Evolutionary conservation across 2,113 vertebrate genomes (phyloP), one percentile per base, ranked within the genome.

Genomic region (Pygoscelis adeliae): DNA sequence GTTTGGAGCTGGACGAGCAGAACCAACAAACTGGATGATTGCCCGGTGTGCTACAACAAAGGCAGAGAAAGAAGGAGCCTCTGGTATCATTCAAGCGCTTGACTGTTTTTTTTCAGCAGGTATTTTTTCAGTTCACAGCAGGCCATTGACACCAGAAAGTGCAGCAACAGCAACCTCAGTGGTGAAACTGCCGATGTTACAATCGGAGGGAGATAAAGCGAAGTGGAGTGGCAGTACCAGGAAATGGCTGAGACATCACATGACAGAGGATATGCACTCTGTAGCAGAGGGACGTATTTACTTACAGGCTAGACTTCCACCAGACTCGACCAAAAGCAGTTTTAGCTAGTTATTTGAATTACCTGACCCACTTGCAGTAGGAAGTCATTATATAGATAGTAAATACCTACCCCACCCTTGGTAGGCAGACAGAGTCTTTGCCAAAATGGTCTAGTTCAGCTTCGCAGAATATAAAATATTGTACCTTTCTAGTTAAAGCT

Each of bases 341-440:
- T 74, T 69, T 87, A 96, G 93, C 22, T 22, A 50, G 46, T 82
- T 71, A 15, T 52, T 89, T 80, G 87, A 92, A 65, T 89, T 97
- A 89, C 95, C 89, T 97, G 93, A 96, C 95, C 94, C 93, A 93
- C 53, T 95, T 96, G 92, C 85, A 96, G 66, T 93, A 93, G 95
- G 94, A 96, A 97, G 93, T 95, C 83, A 49, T 95, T 90, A 88
- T 11, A 93, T 49, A 90, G 93, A 96, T 94, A 96, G 92, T 62
- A 96, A 97, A 93, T 96, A 95, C 82, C 76, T 83, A 90, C 95
- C 82, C 93, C 80, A 49, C 96, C 94, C 95, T 87, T 25, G 59
- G 70, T n/a, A 93, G 91, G 95, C 93, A 97, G 96, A 87, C 91
- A 78, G 85, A 62, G 40, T 93, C 92, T 92, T 72, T 97, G 95